Evolutionary conservation across 1,140 invertebrate species (phyloP), one percentile per base, ranked within the genome.

Genomic region (Caerostris darwini): DNA sequence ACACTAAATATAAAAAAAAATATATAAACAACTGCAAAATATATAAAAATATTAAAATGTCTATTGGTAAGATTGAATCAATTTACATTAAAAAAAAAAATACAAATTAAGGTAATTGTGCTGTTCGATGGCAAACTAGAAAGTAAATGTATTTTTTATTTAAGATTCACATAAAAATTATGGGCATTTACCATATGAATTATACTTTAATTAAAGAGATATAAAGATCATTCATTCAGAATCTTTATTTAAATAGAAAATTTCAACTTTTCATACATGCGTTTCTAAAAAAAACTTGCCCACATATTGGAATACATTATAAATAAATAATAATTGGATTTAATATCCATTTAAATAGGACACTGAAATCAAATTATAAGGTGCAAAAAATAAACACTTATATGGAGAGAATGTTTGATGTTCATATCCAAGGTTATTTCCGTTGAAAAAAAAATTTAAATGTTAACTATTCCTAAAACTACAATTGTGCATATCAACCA

Each of bases 201-300:
- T 64, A 5, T 17, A 64, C 61, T 14, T 64, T 53, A 77, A 77
- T 5, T 77, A 69, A 69, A 19, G 10, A 77, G 8, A 77, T 64
- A 77, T 50, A 12, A 77, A 77, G 71, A 77, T 77, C 5, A 34
- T 53, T 77, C 34, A 77, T 77, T 7, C 34, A 77, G 71, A 53
- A 50, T 77, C 71, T 77, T 77, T 77, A 77, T 77, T 77, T 77
- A 77, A 77, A 77, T 77, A 77, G 71, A 77, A 77, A 77, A 77
- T 17, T 67, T 67, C 10, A 67, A 67, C 61, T 67, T 67, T 77
- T 77, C 53, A 12, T 34, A 77, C 50, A 77, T 77, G 34, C 53
- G 34, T 53, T 77, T 77, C 71, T 77, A 77, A 71, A 77, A 34
- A 50, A 12, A 34, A 77, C 3, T 77, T 50, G 50, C 50, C 34